A percentile compares a stretch with the other conserved stretches of the same genome.
Evolutionary conservation across 53 echinoderm and acorn worm genomes (phyloP).

Genomic region (Patiria pectinifera): DNA sequence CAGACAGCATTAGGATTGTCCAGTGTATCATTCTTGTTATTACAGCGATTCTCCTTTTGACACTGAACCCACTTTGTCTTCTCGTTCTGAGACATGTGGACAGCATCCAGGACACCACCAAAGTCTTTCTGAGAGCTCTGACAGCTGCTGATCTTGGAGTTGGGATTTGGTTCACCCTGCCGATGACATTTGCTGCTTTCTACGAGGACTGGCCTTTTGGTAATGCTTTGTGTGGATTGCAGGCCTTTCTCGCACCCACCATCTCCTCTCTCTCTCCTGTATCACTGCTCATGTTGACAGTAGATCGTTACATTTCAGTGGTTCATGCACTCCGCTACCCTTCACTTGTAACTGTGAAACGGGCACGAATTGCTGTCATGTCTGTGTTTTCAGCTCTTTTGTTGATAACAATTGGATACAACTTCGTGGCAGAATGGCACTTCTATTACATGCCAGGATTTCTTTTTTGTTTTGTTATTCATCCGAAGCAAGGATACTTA

Average conservation of each 20-base stretch:
- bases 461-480: neutral
- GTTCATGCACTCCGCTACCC: conserved; percentile 42
- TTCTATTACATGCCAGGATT: neutral
- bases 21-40: neutral
- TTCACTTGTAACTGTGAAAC: too few species aligned
- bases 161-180: neutral
- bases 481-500: neutral
- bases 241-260: too few species aligned
- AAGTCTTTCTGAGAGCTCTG: conserved; percentile 42
- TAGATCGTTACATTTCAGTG: conserved; percentile 30
- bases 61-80: conserved; percentile 33
- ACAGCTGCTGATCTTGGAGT: conserved; percentile 34
- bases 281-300: too few species aligned
- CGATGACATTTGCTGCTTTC: neutral
- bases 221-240: too few species aligned
- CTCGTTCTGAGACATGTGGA: conserved; percentile 3
- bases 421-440: neutral
- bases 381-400: too few species aligned
- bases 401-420: too few species aligned
- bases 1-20: neutral
- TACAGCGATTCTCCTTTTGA: neutral
- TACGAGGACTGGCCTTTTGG: too few species aligned
- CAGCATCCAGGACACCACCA: conserved; percentile 21
- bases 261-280: too few species aligned
- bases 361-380: too few species aligned